phyloP scores from a whole-genome alignment of 1,140 invertebrate species.

The Nephotettix cincticeps region DNA sequence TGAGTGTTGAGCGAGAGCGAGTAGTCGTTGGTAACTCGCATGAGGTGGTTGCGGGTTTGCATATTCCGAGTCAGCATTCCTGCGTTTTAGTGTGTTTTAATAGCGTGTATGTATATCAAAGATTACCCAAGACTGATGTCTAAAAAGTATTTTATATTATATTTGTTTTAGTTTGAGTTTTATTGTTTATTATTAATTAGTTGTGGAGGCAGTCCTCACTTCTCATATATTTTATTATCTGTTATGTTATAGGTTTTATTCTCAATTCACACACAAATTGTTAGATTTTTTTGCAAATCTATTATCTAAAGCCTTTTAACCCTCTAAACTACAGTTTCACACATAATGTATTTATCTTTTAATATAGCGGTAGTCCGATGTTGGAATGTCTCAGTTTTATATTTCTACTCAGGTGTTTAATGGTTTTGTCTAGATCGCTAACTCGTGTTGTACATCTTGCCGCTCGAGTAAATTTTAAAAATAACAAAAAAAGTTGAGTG shows the following conservation, averaged over 20 bases:
- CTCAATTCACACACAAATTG: not conserved
- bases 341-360: not conserved
- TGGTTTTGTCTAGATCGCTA: not conserved
- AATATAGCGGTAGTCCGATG: not conserved
- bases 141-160: not conserved
- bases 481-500: conserved; percentile 1
- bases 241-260: not conserved
- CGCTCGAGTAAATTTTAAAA: not conserved
- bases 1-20: not conserved
- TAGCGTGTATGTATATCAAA: not conserved
- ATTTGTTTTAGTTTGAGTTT: not conserved
- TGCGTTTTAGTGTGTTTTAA: not conserved
- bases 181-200: not conserved
- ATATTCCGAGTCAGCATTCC: conserved; percentile 1
- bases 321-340: not conserved
- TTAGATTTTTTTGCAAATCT: conserved; percentile 1
- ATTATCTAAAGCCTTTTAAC: not conserved
- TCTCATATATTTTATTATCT: not conserved
- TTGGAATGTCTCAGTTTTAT: not conserved
- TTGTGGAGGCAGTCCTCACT: not conserved
- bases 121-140: not conserved
- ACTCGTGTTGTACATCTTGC: no score
- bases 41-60: not conserved
- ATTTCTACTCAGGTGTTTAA: not conserved
- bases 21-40: not conserved